A percentile compares a stretch with the other conserved stretches of the same genome.
phyloP scores from a whole-genome alignment of 2,888 invertebrate species.

The Branchellion lobata region DNA sequence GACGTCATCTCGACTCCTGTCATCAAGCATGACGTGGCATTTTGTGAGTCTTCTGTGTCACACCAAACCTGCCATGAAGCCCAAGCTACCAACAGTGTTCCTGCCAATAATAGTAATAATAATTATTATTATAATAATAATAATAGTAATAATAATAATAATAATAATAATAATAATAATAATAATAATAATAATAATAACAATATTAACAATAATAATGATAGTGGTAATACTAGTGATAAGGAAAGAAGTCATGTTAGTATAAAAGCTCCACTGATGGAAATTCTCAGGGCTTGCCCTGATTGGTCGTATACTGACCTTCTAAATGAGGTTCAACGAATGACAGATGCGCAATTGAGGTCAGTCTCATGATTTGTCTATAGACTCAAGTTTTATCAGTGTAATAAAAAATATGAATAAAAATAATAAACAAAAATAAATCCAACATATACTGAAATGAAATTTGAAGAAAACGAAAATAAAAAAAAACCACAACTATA shows the following conservation, averaged over 20 bases:
- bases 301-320: conserved; percentile 33
- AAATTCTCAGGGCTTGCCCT: background rate
- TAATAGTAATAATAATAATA: background rate
- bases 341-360: conserved; percentile 28
- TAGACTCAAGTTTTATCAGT: background rate
- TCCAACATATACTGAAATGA: too few species aligned
- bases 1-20: too few species aligned
- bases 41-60: background rate
- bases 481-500: too few species aligned
- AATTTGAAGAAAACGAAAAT: too few species aligned
- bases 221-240: background rate
- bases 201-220: background rate
- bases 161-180: background rate
- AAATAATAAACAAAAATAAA: too few species aligned
- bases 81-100: background rate
- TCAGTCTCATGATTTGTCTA: background rate
- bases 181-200: background rate
- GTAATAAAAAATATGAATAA: too few species aligned
- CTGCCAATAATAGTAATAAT: background rate
- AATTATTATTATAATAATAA: background rate
- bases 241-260: background rate
- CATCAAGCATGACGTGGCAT: conserved; percentile 12
- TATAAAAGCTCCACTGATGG: background rate
- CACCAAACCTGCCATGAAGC: background rate
- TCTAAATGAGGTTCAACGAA: conserved; percentile 4